Conservation (phyloP, 2,888 invertebrate genomes). For the Odontocerum albicorne region DNA sequence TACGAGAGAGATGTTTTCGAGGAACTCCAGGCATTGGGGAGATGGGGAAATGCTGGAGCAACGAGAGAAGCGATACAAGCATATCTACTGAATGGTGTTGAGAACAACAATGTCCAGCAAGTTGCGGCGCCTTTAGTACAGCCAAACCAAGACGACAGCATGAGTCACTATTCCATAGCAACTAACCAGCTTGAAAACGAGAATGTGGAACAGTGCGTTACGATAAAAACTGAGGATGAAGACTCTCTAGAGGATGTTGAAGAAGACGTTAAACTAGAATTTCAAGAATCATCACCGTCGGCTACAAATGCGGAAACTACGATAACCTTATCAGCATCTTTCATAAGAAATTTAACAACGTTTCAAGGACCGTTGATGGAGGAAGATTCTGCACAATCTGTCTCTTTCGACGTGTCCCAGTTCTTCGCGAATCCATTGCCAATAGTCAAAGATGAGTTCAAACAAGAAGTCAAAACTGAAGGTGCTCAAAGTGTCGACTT, state of each 20-base stretch:
- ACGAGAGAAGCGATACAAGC: slow-evolving; percentile 26
- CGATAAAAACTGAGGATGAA: slow-evolving; percentile 32
- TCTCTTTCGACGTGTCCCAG: slow-evolving; percentile 52
- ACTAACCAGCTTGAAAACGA: slow-evolving; percentile 30
- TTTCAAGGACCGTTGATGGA: slow-evolving; percentile 38
- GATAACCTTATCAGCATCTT: slow-evolving; percentile 50
- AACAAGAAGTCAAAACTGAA: slow-evolving; percentile 40
- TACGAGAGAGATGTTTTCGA: slow-evolving; percentile 74
- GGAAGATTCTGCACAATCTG: slow-evolving; percentile 38
- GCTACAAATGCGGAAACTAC: slow-evolving; percentile 41
- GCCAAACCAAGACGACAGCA: slow-evolving; percentile 31
- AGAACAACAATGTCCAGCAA: slow-evolving; percentile 16
- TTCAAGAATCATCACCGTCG: slow-evolving; percentile 38
- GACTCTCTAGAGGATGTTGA: slow-evolving; percentile 13
- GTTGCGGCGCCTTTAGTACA: slow-evolving; percentile 39
- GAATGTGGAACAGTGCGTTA: slow-evolving; percentile 33
- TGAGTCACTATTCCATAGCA: slow-evolving; percentile 7
- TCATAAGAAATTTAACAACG: slow-evolving; percentile 48
- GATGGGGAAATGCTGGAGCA: slow-evolving; percentile 47
- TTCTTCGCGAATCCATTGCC: slow-evolving; percentile 46
- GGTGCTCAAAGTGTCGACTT: no score
- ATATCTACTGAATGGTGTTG: slow-evolving; percentile 34
- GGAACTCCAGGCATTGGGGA: slow-evolving; percentile 71
- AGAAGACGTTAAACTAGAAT: slow-evolving; percentile 27
- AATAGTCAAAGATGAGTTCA: background rate